Percentiles rank a stretch among this genome's conserved stretches.
Evolutionary conservation across 2,888 invertebrate species (phyloP).

Genomic region (Lepidocyrtoides sp.): DNA sequence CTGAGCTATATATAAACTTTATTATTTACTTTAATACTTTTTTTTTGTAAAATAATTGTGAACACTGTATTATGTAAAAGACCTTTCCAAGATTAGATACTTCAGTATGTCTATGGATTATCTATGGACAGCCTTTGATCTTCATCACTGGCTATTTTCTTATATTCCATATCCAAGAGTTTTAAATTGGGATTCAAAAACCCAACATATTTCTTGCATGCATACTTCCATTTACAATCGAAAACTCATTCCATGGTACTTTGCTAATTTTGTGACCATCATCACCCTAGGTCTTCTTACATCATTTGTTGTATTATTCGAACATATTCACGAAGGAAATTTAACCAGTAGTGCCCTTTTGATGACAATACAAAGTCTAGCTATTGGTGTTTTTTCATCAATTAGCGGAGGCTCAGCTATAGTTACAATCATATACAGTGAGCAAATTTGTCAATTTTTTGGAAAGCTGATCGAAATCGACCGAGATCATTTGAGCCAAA

Average conservation of each 20-base stretch:
- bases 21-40: too few species aligned
- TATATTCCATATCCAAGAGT: constrained; percentile 28
- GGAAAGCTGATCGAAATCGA: neutral
- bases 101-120: constrained; percentile 7
- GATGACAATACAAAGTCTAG: neutral
- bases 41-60: too few species aligned
- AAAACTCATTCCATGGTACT: constrained; percentile 8
- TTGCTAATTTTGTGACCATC: too few species aligned
- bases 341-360: neutral
- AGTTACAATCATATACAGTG: neutral
- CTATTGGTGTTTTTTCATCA: neutral
- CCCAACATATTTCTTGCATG: neutral
- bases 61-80: too few species aligned
- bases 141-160: constrained; percentile 1
- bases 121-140: constrained; percentile 30
- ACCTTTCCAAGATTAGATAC: too few species aligned
- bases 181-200: neutral
- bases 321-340: neutral
- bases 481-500: neutral
- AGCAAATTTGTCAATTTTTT: constrained; percentile 16
- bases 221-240: neutral
- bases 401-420: neutral
- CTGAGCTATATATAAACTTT: too few species aligned
- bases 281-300: neutral
- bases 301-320: neutral